phyloP scores from a whole-genome alignment of 2,888 invertebrate genomes.

The Scaptomyza flava region DNA sequence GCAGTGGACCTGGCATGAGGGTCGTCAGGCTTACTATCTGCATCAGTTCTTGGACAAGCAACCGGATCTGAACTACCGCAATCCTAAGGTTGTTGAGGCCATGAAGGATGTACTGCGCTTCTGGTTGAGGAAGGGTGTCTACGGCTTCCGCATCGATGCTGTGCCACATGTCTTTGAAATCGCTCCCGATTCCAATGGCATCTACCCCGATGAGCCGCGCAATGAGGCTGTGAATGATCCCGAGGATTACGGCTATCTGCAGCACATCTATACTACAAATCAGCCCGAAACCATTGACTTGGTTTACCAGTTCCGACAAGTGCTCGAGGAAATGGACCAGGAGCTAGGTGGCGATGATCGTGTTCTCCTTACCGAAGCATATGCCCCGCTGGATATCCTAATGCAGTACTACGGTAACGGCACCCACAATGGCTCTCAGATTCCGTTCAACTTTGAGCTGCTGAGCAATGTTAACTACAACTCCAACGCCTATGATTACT shows the following conservation, averaged over 20 bases:
- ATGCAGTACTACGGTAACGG: constrained; percentile 87
- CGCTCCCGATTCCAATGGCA: constrained; percentile 69
- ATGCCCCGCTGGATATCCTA: constrained; percentile 85
- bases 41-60: constrained; percentile 88
- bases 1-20: constrained; percentile 87
- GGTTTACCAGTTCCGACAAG: constrained; percentile 86
- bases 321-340: constrained; percentile 85
- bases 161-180: constrained; percentile 84
- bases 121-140: constrained; percentile 92
- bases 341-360: constrained; percentile 82
- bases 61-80: constrained; percentile 88
- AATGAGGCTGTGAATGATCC: constrained; percentile 84
- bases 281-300: constrained; percentile 87
- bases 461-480: constrained; percentile 85
- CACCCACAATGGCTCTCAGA: constrained; percentile 85
- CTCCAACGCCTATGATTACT: constrained; percentile 86
- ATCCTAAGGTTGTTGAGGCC: constrained; percentile 84
- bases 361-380: constrained; percentile 87
- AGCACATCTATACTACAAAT: constrained; percentile 87
- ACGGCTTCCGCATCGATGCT: constrained; percentile 91
- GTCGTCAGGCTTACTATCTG: constrained; percentile 87
- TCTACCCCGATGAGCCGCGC: constrained; percentile 85
- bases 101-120: constrained; percentile 88
- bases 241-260: constrained; percentile 85
- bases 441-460: constrained; percentile 89